phyloP scores from a whole-genome alignment of 2,113 vertebrate genomes.

The Tichodroma muraria region DNA sequence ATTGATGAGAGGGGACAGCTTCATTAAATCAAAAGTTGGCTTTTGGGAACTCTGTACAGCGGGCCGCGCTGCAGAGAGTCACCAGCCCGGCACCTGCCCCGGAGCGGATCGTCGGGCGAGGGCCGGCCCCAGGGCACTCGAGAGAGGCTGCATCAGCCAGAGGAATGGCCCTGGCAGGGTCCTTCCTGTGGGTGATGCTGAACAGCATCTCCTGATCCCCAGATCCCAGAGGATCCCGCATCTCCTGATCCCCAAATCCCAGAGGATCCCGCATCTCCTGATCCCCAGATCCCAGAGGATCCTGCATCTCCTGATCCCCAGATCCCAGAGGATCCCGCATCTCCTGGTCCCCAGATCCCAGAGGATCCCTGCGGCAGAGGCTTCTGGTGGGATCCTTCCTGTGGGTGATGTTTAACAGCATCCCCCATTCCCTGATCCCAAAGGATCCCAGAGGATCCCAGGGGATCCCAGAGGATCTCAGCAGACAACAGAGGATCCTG shows the following conservation, averaged over 20 bases:
- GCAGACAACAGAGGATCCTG: background rate
- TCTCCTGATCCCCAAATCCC: too few relatives aligned
- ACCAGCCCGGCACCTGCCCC: background rate
- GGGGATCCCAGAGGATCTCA: background rate
- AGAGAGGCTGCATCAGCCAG: too few relatives aligned
- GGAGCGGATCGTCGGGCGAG: too few relatives aligned
- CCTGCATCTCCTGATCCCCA: background rate
- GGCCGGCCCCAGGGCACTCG: too few relatives aligned
- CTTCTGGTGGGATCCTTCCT: background rate
- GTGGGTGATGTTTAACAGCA: accelerated
- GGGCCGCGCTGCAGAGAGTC: background rate
- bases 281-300: background rate
- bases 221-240: too few relatives aligned
- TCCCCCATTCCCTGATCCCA: too few relatives aligned
- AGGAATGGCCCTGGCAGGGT: accelerated
- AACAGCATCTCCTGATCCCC: background rate
- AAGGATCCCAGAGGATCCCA: background rate
- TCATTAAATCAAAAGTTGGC: background rate
- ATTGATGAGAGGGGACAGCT: background rate
- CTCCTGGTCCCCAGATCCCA: too few relatives aligned
- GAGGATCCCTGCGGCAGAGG: background rate
- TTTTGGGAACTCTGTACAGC: background rate
- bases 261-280: too few relatives aligned
- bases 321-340: too few relatives aligned
- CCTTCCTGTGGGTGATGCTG: accelerated